Percentiles rank a stretch among this genome's conserved stretches.
Conservation (phyloP, 2,113 vertebrate genomes). For the Colaptes auratus region DNA sequence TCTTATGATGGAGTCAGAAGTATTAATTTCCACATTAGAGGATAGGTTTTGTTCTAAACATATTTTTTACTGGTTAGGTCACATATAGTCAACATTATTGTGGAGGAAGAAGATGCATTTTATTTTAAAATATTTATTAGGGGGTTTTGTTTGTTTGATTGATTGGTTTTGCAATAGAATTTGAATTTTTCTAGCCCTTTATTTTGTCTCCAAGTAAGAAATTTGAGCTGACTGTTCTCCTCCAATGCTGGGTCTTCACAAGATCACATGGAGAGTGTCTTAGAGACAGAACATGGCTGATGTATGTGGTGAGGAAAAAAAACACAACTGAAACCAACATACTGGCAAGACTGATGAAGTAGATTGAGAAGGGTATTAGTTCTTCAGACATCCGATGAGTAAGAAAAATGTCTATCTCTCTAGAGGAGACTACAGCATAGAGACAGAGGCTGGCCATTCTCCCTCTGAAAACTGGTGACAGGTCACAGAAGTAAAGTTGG, state of each 20-base stretch:
- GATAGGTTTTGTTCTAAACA: not conserved
- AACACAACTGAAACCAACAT: fast-evolving
- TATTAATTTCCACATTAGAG: not conserved
- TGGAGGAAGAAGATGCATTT: not conserved
- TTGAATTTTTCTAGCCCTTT: not conserved
- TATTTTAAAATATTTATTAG: not conserved
- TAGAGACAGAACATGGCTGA: not conserved
- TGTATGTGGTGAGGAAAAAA: not conserved
- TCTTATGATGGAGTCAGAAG: not conserved
- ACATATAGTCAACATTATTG: not conserved
- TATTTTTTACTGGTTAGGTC: not conserved
- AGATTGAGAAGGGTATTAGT: not conserved
- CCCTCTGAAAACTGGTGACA: not conserved
- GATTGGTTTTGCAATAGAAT: not conserved
- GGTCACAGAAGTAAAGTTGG: not conserved
- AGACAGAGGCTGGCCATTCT: not conserved
- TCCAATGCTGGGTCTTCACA: not conserved
- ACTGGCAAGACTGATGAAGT: not conserved
- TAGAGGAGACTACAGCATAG: not conserved
- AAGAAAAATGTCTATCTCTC: not conserved
- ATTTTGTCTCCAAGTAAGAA: not conserved
- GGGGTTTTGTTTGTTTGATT: not conserved
- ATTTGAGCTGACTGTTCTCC: not conserved
- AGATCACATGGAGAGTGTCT: fast-evolving
- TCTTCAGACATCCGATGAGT: not conserved